Percentiles rank a stretch among this genome's conserved stretches.
These are phyloP conservation scores for Globicephala melas DNA, from an alignment of 2,113 vertebrate species.

Conservation along the genomic window DNA sequence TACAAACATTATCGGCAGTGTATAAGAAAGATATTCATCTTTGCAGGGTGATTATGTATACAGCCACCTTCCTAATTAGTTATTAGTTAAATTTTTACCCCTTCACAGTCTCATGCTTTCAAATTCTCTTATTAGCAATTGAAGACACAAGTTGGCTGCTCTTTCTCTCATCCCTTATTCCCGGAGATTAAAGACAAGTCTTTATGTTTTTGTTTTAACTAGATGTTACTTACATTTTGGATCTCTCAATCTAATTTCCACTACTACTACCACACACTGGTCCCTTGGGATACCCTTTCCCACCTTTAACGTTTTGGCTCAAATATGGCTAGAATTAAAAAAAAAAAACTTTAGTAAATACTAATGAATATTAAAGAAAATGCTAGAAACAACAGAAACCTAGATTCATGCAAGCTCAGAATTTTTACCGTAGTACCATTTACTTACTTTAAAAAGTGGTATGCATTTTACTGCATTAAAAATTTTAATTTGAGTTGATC, in stretches of 20 bases:
- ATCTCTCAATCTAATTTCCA: background rate
- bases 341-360: background rate
- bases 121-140: background rate
- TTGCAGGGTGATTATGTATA: background rate
- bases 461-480: too few relatives aligned
- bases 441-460: too few relatives aligned
- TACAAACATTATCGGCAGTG: background rate
- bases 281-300: background rate
- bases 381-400: background rate
- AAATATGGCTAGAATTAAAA: background rate
- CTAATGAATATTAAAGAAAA: background rate
- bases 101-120: background rate
- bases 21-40: background rate
- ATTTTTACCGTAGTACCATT: background rate
- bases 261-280: background rate
- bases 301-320: background rate
- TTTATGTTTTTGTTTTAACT: background rate
- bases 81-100: background rate
- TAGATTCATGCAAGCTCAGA: background rate
- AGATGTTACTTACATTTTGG: background rate
- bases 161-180: background rate
- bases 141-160: background rate
- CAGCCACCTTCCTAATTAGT: background rate
- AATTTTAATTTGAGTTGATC: background rate
- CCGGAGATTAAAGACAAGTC: background rate